These are phyloP conservation scores for Felis catus DNA, from an alignment of 2,113 vertebrate genomes.

Conservation along the genomic window F.catus_Fca126_mat1.0 CM031416.1:133093001-133093500, in stretches of 20 bases:
- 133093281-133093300: not conserved
- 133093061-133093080: not conserved
- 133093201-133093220: not conserved
- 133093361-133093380: conserved; percentile 29
- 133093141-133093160: not conserved
- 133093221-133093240: not conserved
- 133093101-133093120: not conserved
- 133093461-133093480: not conserved
- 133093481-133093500: not conserved
- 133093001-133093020: not conserved
- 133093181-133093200: not conserved
- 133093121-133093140: not conserved
- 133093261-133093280: not conserved
- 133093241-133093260: not conserved
- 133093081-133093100: not conserved
- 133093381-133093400: conserved; percentile 14
- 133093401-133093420: not conserved
- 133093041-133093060: not conserved
- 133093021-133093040: not conserved
- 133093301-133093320: not conserved
- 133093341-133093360: conserved; percentile 19
- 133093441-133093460: not conserved
- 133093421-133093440: not conserved
- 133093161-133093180: not conserved
- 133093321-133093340: conserved; percentile 29